These are phyloP conservation scores for Diglossa cyanea DNA, from an alignment of 2,797 vertebrate species.

Conservation along the genomic window DNA sequence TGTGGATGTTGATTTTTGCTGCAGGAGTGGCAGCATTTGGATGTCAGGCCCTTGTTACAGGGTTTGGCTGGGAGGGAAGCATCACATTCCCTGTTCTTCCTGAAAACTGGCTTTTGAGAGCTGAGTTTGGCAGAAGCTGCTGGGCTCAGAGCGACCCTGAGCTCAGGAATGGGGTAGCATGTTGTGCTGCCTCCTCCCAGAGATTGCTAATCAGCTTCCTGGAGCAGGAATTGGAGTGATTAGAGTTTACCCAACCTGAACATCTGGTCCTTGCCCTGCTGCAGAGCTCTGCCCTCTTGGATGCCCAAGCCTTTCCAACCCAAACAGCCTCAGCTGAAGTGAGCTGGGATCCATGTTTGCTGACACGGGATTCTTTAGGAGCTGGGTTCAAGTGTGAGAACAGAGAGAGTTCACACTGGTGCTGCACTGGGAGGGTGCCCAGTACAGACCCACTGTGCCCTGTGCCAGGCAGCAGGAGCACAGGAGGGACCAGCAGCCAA, in stretches of 20 bases:
- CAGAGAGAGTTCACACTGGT: background rate
- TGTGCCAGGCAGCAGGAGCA: background rate
- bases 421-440: background rate
- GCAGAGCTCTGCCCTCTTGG: background rate
- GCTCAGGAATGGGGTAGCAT: background rate
- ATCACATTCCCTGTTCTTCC: rapidly evolving
- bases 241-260: background rate
- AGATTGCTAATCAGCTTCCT: background rate
- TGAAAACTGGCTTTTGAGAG: background rate
- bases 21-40: background rate
- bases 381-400: background rate
- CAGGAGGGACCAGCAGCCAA: background rate
- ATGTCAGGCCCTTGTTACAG: background rate
- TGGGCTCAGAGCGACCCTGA: background rate
- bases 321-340: background rate
- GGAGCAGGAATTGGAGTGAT: background rate
- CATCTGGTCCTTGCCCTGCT: background rate
- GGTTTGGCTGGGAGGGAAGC: background rate
- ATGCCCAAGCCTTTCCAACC: background rate
- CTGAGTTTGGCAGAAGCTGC: background rate
- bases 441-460: rapidly evolving
- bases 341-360: background rate
- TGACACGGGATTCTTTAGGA: background rate
- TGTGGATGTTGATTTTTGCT: background rate
- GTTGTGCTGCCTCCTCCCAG: background rate